Evolutionary conservation across 2,797 vertebrate species (phyloP).

Genomic region (Chrysocyon brachyurus): DNA sequence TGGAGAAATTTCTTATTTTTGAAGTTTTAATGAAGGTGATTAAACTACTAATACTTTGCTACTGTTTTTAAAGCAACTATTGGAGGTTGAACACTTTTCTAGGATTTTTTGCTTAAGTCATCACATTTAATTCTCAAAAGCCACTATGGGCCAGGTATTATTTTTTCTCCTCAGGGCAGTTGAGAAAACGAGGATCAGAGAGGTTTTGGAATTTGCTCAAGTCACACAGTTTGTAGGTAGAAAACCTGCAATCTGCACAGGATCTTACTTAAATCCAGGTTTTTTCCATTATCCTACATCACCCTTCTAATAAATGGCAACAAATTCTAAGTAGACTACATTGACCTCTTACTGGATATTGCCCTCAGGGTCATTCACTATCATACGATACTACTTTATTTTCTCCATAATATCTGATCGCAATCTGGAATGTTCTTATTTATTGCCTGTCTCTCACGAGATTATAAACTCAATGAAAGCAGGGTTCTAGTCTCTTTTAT

Average conservation of each 20-base stretch:
- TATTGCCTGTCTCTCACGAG: background rate
- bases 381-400: background rate
- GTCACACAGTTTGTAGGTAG: background rate
- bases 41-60: slow-evolving; percentile 5
- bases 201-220: background rate
- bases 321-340: background rate
- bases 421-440: background rate
- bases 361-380: background rate
- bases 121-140: slow-evolving; percentile 22
- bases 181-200: background rate
- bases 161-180: background rate
- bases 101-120: background rate
- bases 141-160: background rate
- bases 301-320: background rate
- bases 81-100: background rate
- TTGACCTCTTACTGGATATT: background rate
- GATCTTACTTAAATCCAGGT: background rate
- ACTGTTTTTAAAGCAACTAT: slow-evolving; percentile 15
- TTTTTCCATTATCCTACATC: background rate
- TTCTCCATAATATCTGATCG: background rate
- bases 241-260: background rate
- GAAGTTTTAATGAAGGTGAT: slow-evolving; percentile 2
- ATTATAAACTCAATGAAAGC: background rate
- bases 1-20: background rate
- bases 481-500: background rate